Percentiles rank a stretch among this genome's conserved stretches.
These are phyloP conservation scores for Pagetopsis macropterus DNA, from an alignment of 2,797 vertebrate genomes.

Conservation along the genomic window DNA sequence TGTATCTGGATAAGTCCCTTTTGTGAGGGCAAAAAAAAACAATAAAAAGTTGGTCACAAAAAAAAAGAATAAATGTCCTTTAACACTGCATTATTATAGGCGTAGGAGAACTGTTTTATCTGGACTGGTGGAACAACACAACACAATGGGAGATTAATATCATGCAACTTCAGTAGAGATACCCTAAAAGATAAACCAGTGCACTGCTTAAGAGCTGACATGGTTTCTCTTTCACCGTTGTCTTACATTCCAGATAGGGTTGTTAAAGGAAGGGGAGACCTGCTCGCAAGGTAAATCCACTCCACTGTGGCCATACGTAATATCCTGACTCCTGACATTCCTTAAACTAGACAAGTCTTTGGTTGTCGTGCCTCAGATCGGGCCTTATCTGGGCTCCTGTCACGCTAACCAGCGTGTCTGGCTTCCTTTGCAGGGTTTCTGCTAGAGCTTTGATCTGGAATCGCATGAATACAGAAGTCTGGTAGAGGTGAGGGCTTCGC, in stretches of 20 bases:
- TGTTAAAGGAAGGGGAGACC: constrained; percentile 53
- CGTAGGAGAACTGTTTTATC: constrained; percentile 1
- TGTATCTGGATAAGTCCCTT: too few species aligned
- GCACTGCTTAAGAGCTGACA: background rate
- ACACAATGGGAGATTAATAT: constrained; percentile 17
- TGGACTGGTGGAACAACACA: constrained; percentile 6
- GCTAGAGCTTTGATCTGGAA: constrained; percentile 8
- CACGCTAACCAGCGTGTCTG: constrained; percentile 56
- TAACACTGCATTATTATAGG: background rate
- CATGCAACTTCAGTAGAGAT: constrained; percentile 6
- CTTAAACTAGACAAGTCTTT: constrained; percentile 37
- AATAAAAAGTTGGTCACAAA: too few species aligned
- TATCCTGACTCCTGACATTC: constrained; percentile 73
- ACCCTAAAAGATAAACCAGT: background rate
- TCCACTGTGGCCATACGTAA: constrained; percentile 57
- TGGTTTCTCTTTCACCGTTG: constrained; percentile 35
- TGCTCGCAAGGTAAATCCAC: constrained; percentile 61
- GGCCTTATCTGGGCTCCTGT: constrained; percentile 57
- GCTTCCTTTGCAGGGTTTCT: constrained; percentile 9
- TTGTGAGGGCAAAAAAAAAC: too few species aligned
- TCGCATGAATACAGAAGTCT: constrained; percentile 7
- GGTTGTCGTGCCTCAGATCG: constrained; percentile 68
- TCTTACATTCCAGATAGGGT: constrained; percentile 59
- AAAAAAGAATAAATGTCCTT: too few species aligned
- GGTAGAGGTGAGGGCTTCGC: background rate